A percentile compares a stretch with the other conserved stretches of the same genome.
phyloP scores from a whole-genome alignment of 2,113 vertebrate species.

The Corythornis cristatus region DNA sequence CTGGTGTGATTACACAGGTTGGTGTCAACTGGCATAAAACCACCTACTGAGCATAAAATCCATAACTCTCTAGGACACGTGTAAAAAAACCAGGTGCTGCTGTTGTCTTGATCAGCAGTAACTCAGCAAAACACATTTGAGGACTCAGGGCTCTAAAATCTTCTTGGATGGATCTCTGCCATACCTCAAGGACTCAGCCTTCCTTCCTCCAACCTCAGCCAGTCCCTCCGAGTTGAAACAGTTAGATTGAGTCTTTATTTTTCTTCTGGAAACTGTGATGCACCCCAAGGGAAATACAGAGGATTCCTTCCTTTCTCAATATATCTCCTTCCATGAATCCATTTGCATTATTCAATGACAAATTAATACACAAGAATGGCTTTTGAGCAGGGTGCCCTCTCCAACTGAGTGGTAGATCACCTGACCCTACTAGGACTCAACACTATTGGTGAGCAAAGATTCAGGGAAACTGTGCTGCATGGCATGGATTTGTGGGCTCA shows the following conservation, averaged over 20 bases:
- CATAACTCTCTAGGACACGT: neutral
- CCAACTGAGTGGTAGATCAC: neutral
- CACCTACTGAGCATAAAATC: neutral
- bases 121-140: neutral
- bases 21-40: neutral
- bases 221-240: neutral
- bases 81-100: neutral
- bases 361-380: fast-evolving
- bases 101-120: neutral
- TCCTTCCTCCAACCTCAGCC: neutral
- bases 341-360: neutral
- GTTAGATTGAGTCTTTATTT: neutral
- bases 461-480: neutral
- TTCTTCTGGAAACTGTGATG: neutral
- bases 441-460: neutral
- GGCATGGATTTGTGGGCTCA: neutral
- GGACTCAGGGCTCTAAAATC: neutral
- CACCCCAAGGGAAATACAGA: neutral
- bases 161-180: neutral
- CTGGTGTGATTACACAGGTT: neutral
- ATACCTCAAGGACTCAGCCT: neutral
- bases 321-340: neutral
- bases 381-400: neutral
- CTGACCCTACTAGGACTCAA: neutral
- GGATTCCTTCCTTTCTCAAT: neutral